Percentiles rank a stretch among this genome's conserved stretches.
phyloP scores from a whole-genome alignment of 1,140 invertebrate species.

The Drosophila rufa region DNA sequence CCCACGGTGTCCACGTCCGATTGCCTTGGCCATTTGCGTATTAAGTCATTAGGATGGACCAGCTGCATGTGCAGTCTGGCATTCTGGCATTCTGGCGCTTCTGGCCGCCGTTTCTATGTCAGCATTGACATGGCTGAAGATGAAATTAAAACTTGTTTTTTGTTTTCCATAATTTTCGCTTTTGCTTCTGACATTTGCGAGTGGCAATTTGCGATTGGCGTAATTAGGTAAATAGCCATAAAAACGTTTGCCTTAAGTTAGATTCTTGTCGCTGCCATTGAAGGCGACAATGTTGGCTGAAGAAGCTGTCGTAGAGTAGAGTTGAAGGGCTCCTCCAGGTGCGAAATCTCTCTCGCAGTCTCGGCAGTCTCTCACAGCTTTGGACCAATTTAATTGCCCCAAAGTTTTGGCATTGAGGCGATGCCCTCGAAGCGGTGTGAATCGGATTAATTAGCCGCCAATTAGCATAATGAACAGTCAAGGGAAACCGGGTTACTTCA shows the following conservation, averaged over 20 bases:
- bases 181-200: conserved; percentile 73
- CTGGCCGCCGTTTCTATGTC: conserved; percentile 68
- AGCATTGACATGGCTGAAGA: conserved; percentile 54
- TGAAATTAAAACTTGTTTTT: conserved; percentile 75
- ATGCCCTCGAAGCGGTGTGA: conserved; percentile 47
- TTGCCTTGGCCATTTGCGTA: conserved; percentile 50
- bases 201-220: conserved; percentile 61
- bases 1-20: conserved; percentile 47
- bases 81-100: conserved; percentile 28
- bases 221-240: conserved; percentile 76
- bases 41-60: conserved; percentile 65
- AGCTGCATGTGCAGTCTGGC: conserved; percentile 45
- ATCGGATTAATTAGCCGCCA: conserved; percentile 63
- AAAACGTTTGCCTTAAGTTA: conserved; percentile 44
- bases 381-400: conserved; percentile 21
- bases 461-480: conserved; percentile 67
- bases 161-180: conserved; percentile 54
- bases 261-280: conserved; percentile 57
- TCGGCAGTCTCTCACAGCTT: conserved; percentile 14
- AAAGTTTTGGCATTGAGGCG: conserved; percentile 25
- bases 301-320: neutral
- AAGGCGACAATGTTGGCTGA: conserved; percentile 17
- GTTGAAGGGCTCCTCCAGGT: neutral
- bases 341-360: neutral
- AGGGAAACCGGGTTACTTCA: conserved; percentile 19